These are phyloP conservation scores for Oryzias curvinotus DNA, from an alignment of 2,113 vertebrate species.

Conservation along the genomic window DNA sequence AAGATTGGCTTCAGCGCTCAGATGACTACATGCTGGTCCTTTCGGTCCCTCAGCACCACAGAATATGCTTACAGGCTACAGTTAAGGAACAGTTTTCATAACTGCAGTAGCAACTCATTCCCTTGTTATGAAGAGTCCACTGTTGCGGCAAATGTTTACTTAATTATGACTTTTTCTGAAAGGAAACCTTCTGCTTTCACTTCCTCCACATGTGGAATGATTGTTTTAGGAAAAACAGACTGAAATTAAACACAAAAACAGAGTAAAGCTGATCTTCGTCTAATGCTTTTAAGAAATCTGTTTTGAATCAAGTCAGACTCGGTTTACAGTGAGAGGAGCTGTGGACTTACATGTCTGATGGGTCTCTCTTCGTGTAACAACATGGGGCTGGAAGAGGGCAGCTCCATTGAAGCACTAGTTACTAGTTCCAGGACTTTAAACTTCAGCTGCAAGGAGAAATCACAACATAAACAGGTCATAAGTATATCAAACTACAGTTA, in stretches of 20 bases:
- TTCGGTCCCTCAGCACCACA: conserved; percentile 80
- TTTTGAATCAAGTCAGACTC: conserved; percentile 5
- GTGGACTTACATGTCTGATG: conserved; percentile 76
- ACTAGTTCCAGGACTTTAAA: conserved; percentile 78
- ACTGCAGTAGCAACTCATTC: neutral
- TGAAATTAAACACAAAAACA: neutral
- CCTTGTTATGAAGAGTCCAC: neutral
- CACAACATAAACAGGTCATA: conserved; percentile 16
- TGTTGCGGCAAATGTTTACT: neutral
- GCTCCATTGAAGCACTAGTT: conserved; percentile 71
- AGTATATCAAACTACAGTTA: no score
- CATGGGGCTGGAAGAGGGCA: conserved; percentile 70
- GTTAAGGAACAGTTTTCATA: no score
- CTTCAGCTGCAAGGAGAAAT: conserved; percentile 68
- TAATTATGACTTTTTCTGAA: neutral
- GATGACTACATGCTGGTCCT: conserved; percentile 66
- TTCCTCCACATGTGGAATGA: neutral
- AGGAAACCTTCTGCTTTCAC: neutral
- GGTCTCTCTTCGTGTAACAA: conserved; percentile 77
- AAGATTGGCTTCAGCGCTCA: conserved; percentile 27
- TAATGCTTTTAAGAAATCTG: conserved; percentile 7
- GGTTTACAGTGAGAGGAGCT: conserved; percentile 11
- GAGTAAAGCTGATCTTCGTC: neutral
- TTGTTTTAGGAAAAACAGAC: neutral
- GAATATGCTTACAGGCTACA: conserved; percentile 24